Base-by-base conservation (phyloP, 2,888 invertebrate species). In the Zeuzera pyrina region DNA sequence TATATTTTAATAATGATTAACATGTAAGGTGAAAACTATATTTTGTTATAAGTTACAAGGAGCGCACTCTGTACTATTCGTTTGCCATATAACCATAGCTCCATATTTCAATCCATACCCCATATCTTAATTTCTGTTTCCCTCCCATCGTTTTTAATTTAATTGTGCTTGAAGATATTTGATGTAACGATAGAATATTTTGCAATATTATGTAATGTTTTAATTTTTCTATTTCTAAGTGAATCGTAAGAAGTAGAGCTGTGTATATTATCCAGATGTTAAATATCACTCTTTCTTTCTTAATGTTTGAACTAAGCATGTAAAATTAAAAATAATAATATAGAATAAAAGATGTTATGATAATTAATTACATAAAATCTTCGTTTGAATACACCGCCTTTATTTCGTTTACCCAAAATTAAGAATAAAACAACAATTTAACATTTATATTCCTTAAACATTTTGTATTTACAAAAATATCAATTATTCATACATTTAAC, bases 301-400 rank as follows among this genome's bases (percentile, higher is more conserved):
- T 77, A 77, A 79, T 81, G 79, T 81, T 81, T 79, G 67, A 78
- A 72, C 71, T 79, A 81, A 83, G 81, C 79, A 81, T 81, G 81
- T 81, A 81, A 81, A 83, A 83, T 81, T 81, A 72, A 77, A 79
- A 78, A 79, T 79, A n/a, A n/a, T n/a, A 83, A 81, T 83, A 83
- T 81, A 81, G 78, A 81, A 81, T 81, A 81, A 81, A 81, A 81
- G 78, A 79, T 84, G 83, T 79, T 83, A 83, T 71, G 67, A 83
- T 81, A 81, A 83, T 78, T 81, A 83, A 83, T 81, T 79, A 81
- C 71, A 79, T 71, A 76, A 70, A 72, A 69, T 69, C 64, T 77
- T 78, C 50, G 67, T 76, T 79, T 79, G 66, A 68, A 69, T 76
- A 43, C 40, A 36, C 35, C 30, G 57, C 62, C 57, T 55, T 71